A percentile compares a stretch with the other conserved stretches of the same genome.
Conservation (phyloP, 1,140 invertebrate species). For the Dendrolimus punctatus region DNA sequence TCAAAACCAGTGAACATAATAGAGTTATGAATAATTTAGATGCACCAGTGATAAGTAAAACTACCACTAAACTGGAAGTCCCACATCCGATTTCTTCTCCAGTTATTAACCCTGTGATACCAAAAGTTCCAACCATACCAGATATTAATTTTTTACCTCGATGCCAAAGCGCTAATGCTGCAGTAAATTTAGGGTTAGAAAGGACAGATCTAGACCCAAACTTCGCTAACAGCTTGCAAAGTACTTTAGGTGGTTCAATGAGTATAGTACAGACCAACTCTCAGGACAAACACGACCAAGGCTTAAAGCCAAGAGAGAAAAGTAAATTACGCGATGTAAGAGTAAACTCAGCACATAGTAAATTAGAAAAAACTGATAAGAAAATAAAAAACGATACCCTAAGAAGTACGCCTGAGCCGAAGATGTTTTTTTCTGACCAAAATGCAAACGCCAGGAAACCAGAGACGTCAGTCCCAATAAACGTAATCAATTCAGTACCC, state of each 20-base stretch:
- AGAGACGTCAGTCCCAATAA: constrained; percentile 62
- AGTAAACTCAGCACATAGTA: constrained; percentile 67
- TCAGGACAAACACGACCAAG: constrained; percentile 55
- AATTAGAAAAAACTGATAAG: constrained; percentile 64
- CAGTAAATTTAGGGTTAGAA: constrained; percentile 51
- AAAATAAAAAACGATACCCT: constrained; percentile 57
- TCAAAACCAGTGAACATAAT: constrained; percentile 44
- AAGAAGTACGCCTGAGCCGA: constrained; percentile 54
- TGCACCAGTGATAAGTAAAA: constrained; percentile 49
- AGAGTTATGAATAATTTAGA: constrained; percentile 36
- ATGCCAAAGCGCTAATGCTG: constrained; percentile 61
- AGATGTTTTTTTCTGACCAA: constrained; percentile 69
- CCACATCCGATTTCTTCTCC: constrained; percentile 63
- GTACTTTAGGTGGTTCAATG: constrained; percentile 42
- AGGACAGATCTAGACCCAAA: constrained; percentile 45
- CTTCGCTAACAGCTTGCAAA: constrained; percentile 42
- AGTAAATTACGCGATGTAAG: constrained; percentile 65
- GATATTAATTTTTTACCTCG: constrained; percentile 62
- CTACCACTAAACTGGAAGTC: constrained; percentile 56
- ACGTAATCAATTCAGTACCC: constrained; percentile 55
- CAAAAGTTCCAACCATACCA: constrained; percentile 53
- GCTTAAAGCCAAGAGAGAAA: constrained; percentile 58
- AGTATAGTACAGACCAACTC: constrained; percentile 37
- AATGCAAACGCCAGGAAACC: constrained; percentile 47
- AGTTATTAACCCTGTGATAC: constrained; percentile 56